Conservation (phyloP, 2,888 invertebrate genomes). For the Lithophane socia region DNA sequence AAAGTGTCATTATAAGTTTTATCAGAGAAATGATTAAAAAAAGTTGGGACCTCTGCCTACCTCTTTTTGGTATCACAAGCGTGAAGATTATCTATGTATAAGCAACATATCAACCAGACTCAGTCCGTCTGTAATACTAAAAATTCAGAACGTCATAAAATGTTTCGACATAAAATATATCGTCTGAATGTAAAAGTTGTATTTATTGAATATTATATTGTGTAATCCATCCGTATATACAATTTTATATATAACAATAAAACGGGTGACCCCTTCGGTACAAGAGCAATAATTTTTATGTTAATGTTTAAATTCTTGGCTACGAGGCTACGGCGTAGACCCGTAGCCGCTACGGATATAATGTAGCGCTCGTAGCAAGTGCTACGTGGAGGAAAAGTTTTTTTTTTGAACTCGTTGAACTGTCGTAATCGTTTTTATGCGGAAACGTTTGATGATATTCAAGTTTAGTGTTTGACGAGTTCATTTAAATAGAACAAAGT, state of each 20-base stretch:
- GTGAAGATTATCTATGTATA: not conserved
- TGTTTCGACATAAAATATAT: conserved; percentile 44
- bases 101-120: not conserved
- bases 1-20: not conserved
- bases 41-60: not conserved
- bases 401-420: conserved; percentile 27
- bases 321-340: conserved; percentile 41
- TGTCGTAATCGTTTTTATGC: conserved; percentile 40
- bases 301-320: conserved; percentile 40
- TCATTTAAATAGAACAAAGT: conserved; percentile 2
- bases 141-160: conserved; percentile 44
- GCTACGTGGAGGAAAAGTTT: conserved; percentile 46
- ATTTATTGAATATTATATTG: conserved; percentile 36
- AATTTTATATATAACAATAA: conserved; percentile 32
- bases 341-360: conserved; percentile 46
- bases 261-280: conserved; percentile 23
- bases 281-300: conserved; percentile 25
- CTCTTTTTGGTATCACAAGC: not conserved
- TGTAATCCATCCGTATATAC: conserved; percentile 31
- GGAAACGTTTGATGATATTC: conserved; percentile 24
- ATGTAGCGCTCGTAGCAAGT: conserved; percentile 50
- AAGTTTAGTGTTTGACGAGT: conserved; percentile 8
- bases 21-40: not conserved
- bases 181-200: conserved; percentile 39
- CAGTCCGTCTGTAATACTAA: conserved; percentile 16